Conservation (phyloP, 2,113 vertebrate species). For the Centrocercus urophasianus region DNA sequence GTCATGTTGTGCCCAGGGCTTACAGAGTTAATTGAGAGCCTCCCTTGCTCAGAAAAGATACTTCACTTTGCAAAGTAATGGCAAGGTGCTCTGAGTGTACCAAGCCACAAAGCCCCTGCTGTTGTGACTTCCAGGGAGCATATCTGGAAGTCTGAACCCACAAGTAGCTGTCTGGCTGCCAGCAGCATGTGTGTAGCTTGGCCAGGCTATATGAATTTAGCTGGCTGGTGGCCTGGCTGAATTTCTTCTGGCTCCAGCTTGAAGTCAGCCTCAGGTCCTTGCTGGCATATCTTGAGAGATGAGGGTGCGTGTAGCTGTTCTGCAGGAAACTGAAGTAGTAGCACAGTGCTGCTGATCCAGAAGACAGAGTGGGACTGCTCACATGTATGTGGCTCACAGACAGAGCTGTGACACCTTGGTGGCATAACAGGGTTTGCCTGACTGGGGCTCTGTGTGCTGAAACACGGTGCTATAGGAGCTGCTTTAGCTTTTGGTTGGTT, state of each 20-base stretch:
- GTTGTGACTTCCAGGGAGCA: neutral
- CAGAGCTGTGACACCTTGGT: neutral
- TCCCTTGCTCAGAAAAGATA: neutral
- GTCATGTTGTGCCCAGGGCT: neutral
- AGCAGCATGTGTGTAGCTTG: neutral
- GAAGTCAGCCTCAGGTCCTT: neutral
- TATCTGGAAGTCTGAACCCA: neutral
- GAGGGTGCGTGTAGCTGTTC: neutral
- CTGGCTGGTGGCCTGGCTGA: neutral
- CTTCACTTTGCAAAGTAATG: neutral
- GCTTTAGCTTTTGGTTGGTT: neutral
- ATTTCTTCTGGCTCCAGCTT: neutral
- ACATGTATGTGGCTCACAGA: neutral
- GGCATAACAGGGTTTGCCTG: neutral
- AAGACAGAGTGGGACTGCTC: neutral
- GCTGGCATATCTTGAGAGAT: neutral
- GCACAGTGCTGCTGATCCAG: neutral
- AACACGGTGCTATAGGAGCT: neutral
- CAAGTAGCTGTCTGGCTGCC: neutral
- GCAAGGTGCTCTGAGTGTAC: neutral
- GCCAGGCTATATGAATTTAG: rapidly evolving
- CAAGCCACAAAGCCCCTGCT: rapidly evolving
- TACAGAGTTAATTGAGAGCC: rapidly evolving
- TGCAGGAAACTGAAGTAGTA: neutral
- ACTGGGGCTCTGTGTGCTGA: neutral